These are phyloP conservation scores for Chelonia mydas DNA, from an alignment of 2,797 vertebrate genomes.

Conservation along the genomic window DNA sequence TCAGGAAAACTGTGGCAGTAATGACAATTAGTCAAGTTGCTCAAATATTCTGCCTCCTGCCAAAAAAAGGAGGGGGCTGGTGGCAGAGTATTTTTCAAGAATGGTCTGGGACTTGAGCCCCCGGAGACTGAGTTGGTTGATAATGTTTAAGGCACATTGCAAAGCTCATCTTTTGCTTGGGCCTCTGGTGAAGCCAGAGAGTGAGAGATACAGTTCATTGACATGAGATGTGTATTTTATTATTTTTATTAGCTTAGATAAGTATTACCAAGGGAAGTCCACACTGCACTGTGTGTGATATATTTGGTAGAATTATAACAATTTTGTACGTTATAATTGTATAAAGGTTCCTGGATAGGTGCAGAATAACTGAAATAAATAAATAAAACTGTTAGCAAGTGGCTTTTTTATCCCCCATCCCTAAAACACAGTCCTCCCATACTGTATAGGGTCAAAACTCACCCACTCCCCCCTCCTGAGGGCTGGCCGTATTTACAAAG, in stretches of 20 bases:
- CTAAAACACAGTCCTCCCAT: slow-evolving; percentile 34
- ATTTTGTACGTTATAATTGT: slow-evolving; percentile 23
- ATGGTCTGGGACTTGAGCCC: neutral
- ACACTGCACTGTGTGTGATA: neutral
- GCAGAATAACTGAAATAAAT: slow-evolving; percentile 53
- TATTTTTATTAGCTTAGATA: slow-evolving; percentile 67
- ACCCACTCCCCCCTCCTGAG: slow-evolving; percentile 40
- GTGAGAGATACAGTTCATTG: slow-evolving; percentile 37
- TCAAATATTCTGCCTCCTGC: neutral
- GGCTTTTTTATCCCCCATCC: slow-evolving; percentile 3
- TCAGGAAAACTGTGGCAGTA: neutral
- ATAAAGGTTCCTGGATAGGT: slow-evolving; percentile 48
- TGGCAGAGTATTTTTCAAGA: neutral
- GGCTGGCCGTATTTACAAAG: slow-evolving; percentile 56
- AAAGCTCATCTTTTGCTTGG: slow-evolving; percentile 41
- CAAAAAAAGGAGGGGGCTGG: neutral
- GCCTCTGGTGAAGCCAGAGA: slow-evolving; percentile 19
- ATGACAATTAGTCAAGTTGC: neutral
- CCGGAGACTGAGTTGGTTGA: neutral
- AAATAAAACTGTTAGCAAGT: slow-evolving; percentile 12
- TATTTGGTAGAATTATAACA: slow-evolving; percentile 61
- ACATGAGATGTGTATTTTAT: slow-evolving; percentile 50
- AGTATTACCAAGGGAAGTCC: slow-evolving; percentile 60
- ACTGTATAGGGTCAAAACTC: slow-evolving; percentile 51
- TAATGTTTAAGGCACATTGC: neutral